A percentile compares a stretch with the other conserved stretches of the same genome.
Evolutionary conservation across 2,113 vertebrate species (phyloP).

Genomic region (Eurystomus gularis): DNA sequence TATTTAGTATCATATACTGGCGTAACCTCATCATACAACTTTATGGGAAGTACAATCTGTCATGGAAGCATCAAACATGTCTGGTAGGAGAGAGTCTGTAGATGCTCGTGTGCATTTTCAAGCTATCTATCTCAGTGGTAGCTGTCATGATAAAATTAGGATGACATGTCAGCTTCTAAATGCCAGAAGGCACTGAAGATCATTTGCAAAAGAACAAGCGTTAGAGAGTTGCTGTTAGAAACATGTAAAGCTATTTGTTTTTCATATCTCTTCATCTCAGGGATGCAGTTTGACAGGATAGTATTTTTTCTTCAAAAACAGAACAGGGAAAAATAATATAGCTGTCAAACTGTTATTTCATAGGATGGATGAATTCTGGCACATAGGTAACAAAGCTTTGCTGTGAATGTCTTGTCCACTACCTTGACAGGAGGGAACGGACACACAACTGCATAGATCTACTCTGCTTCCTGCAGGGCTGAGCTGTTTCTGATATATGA

Average conservation of each 20-base stretch:
- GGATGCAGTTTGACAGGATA: neutral
- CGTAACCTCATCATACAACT: fast-evolving
- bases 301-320: conserved; percentile 15
- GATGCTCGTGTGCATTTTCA: neutral
- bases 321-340: neutral
- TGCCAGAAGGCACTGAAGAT: neutral
- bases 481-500: neutral
- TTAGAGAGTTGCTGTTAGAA: neutral
- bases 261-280: conserved; percentile 4
- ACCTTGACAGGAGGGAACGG: neutral
- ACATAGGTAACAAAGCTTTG: neutral
- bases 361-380: neutral
- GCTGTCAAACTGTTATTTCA: conserved; percentile 1
- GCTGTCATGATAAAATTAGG: neutral
- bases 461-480: neutral
- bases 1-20: neutral
- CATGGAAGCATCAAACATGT: fast-evolving
- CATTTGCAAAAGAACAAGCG: neutral
- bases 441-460: neutral
- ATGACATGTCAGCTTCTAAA: neutral
- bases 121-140: neutral
- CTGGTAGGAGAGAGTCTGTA: neutral
- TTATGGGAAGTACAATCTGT: neutral
- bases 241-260: neutral
- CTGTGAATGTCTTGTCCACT: fast-evolving